Conservation (phyloP, 1,140 invertebrate genomes). For the Tenebrio molitor region DNA sequence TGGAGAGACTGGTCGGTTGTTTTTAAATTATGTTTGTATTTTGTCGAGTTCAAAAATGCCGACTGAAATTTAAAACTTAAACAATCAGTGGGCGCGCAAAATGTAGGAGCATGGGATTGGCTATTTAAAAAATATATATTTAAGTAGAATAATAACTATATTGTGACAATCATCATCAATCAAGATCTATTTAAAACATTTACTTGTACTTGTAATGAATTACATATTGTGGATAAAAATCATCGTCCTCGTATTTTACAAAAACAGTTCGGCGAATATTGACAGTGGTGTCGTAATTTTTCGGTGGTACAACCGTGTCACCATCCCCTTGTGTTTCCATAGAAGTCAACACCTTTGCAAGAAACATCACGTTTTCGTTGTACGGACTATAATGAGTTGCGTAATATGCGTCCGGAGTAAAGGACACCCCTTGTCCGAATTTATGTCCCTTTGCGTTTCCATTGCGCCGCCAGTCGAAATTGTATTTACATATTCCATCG, state of each 20-base stretch:
- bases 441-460: constrained; percentile 36
- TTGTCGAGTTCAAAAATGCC: no score
- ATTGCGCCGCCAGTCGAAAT: constrained; percentile 42
- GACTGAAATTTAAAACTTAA: no score
- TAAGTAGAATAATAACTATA: no score
- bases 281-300: constrained; percentile 47
- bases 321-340: constrained; percentile 33
- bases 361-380: constrained; percentile 48
- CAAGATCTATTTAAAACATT: no score
- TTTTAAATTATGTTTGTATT: no score
- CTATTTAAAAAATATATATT: no score
- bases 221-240: constrained; percentile 51
- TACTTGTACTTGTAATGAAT: no score
- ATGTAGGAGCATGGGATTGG: no score
- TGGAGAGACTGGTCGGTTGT: no score
- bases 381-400: constrained; percentile 47
- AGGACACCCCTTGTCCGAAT: constrained; percentile 55
- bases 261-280: constrained; percentile 48
- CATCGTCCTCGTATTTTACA: constrained; percentile 57
- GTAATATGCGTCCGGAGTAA: constrained; percentile 46
- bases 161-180: no score
- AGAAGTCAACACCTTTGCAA: constrained; percentile 47
- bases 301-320: constrained; percentile 42
- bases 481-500: constrained; percentile 30
- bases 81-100: no score